Evolutionary conservation across 2,113 vertebrate genomes (phyloP).

Genomic region (Copsychus sechellarum): DNA sequence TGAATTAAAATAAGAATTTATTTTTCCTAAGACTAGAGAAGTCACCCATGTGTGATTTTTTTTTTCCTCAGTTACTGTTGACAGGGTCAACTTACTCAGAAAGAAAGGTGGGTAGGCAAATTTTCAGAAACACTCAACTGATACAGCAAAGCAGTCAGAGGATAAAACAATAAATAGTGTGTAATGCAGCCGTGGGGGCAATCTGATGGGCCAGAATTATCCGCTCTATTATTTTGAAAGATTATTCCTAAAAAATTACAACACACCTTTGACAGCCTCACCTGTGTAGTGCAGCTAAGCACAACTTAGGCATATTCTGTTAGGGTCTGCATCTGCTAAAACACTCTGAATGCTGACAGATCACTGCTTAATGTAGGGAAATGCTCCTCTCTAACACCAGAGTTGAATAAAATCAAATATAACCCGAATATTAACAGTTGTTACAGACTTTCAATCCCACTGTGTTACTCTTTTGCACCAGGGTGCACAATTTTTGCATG

Average conservation of each 20-base stretch:
- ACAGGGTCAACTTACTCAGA: neutral
- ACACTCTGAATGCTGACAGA: neutral
- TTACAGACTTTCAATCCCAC: neutral
- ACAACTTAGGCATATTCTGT: neutral
- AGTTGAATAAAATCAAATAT: neutral
- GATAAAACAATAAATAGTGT: neutral
- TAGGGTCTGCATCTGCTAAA: neutral
- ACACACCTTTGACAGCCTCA: neutral
- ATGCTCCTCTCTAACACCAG: neutral
- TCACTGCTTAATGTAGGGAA: neutral
- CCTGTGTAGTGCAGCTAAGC: neutral
- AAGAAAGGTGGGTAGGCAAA: neutral
- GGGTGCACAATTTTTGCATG: neutral
- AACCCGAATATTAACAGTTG: neutral
- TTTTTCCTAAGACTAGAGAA: neutral
- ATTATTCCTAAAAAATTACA: neutral
- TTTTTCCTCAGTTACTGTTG: neutral
- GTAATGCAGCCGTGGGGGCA: neutral
- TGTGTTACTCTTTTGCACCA: neutral
- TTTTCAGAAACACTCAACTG: neutral
- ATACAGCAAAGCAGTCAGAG: accelerated
- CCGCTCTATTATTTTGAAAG: neutral
- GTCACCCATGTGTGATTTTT: neutral
- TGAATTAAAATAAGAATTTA: neutral
- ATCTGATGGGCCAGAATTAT: neutral